Evolutionary conservation across 2,113 vertebrate species (phyloP).

Genomic region (Lanius collurio): DNA sequence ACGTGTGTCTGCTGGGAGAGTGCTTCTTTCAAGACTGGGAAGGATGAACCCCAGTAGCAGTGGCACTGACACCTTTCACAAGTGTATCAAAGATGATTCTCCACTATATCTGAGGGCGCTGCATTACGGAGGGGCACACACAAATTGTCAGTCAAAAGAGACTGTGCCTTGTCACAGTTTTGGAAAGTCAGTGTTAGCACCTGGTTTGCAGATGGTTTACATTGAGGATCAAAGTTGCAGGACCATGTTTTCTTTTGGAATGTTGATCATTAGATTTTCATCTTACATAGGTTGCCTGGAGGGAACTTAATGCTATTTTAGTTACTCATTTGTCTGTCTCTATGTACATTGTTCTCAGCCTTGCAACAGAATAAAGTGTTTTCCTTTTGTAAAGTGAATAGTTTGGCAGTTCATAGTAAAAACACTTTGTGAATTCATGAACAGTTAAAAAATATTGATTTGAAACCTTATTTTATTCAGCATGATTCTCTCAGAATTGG

Average conservation of each 20-base stretch:
- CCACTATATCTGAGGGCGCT: rapidly evolving
- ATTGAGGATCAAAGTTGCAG: not conserved
- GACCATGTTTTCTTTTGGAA: not conserved
- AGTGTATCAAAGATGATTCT: not conserved
- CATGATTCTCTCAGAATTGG: constrained; percentile 93
- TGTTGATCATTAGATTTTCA: not conserved
- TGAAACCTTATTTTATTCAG: constrained; percentile 70
- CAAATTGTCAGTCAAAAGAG: too few relatives aligned
- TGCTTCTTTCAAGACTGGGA: not conserved
- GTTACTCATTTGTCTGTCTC: not conserved
- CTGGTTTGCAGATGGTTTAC: not conserved
- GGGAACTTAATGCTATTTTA: not conserved
- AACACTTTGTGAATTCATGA: not conserved
- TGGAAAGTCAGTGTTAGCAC: not conserved
- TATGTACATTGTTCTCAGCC: not conserved
- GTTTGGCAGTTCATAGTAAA: not conserved
- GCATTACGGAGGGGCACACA: not conserved
- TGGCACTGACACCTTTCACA: not conserved
- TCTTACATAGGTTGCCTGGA: not conserved
- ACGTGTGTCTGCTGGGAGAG: not conserved
- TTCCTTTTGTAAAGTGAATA: not conserved
- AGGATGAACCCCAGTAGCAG: rapidly evolving
- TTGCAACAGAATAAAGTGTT: not conserved
- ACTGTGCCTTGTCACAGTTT: not conserved
- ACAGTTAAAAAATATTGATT: not conserved